These are phyloP conservation scores for Meloe dianella DNA, from an alignment of 2,888 invertebrate species.

Conservation along the genomic window DNA sequence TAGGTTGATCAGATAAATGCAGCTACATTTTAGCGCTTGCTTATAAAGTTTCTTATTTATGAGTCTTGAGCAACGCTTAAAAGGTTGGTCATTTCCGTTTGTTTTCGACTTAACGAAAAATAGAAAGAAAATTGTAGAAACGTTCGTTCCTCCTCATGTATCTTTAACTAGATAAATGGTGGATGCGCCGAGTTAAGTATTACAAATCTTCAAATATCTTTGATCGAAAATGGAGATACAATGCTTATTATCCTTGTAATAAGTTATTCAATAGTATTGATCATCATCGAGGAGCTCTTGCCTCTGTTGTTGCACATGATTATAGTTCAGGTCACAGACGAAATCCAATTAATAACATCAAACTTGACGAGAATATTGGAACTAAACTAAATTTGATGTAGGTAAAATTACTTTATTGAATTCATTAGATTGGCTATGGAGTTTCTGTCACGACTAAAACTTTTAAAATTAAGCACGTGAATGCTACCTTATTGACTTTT, in stretches of 20 bases:
- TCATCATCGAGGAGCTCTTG: conserved; percentile 1
- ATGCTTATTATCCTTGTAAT: neutral
- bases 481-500: neutral
- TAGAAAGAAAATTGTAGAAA: too few relatives aligned
- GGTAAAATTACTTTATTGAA: conserved; percentile 11
- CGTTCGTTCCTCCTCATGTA: too few relatives aligned
- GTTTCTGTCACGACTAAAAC: neutral
- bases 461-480: neutral
- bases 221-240: neutral
- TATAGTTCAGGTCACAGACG: conserved; percentile 13
- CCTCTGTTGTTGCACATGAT: conserved; percentile 14
- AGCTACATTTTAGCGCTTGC: too few relatives aligned
- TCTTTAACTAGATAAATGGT: neutral
- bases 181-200: neutral
- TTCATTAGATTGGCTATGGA: neutral
- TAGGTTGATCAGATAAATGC: too few relatives aligned
- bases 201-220: neutral
- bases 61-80: too few relatives aligned
- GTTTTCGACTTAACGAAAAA: too few relatives aligned
- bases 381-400: conserved; percentile 8
- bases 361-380: conserved; percentile 11
- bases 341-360: conserved; percentile 18
- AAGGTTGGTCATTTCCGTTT: too few relatives aligned
- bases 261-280: neutral
- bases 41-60: too few relatives aligned